A percentile compares a stretch with the other conserved stretches of the same genome.
Conservation (phyloP, 2,888 invertebrate species). For the Eristalinus aeneus region DNA sequence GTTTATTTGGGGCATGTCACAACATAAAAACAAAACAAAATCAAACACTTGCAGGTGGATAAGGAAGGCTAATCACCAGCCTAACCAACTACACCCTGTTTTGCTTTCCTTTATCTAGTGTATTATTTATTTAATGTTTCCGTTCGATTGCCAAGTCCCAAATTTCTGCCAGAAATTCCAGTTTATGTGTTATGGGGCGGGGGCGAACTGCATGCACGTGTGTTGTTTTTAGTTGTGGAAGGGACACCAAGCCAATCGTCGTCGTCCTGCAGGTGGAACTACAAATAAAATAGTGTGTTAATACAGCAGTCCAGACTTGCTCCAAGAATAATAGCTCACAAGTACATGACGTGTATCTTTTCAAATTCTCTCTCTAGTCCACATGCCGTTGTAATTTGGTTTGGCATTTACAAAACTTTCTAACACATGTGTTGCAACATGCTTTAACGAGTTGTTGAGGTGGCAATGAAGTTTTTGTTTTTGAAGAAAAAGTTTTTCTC, state of each 20-base stretch:
- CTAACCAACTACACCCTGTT: conserved; percentile 13
- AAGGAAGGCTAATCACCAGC: conserved; percentile 55
- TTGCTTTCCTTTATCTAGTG: conserved; percentile 59
- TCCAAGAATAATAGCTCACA: background rate
- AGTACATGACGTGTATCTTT: background rate
- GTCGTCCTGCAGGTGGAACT: conserved; percentile 47
- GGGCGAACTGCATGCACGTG: conserved; percentile 28
- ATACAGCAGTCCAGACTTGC: conserved; percentile 39
- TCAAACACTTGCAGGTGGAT: conserved; percentile 10
- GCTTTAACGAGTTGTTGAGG: background rate
- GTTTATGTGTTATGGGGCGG: background rate
- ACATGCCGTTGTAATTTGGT: background rate
- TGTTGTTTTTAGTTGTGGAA: conserved; percentile 21
- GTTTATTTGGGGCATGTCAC: conserved; percentile 34
- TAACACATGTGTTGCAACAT: background rate
- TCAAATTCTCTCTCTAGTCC: background rate
- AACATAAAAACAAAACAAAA: conserved; percentile 24
- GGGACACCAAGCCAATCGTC: background rate
- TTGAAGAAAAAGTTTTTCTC: background rate
- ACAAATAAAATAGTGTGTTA: conserved; percentile 22
- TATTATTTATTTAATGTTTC: conserved; percentile 68
- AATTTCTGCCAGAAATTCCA: conserved; percentile 63
- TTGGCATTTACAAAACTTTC: background rate
- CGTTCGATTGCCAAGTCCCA: conserved; percentile 66
- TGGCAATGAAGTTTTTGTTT: background rate